These are phyloP conservation scores for Acropora tenuis DNA, from an alignment of 64 coral and sea anemone species.

Conservation along the genomic window DNA sequence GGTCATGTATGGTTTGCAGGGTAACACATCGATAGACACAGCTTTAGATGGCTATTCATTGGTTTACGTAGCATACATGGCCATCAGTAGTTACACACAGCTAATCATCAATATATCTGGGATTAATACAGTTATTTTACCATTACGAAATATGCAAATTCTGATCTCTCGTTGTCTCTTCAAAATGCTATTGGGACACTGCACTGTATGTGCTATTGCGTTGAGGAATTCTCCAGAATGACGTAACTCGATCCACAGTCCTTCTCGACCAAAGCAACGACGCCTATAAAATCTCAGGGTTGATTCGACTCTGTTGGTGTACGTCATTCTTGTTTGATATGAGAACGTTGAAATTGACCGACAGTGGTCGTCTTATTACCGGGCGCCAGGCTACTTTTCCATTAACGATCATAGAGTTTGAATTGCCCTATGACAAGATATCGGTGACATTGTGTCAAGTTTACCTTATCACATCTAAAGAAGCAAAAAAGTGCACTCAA, in stretches of 20 bases:
- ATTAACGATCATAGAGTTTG: constrained; percentile 56
- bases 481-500: not conserved
- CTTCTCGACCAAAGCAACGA: not conserved
- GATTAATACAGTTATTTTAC: too few relatives aligned
- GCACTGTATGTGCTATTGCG: not conserved
- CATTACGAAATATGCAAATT: too few relatives aligned
- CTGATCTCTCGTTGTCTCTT: too few relatives aligned
- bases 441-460: constrained; percentile 66
- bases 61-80: too few relatives aligned
- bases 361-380: constrained; percentile 72
- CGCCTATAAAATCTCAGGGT: not conserved
- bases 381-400: constrained; percentile 81
- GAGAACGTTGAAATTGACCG: not conserved
- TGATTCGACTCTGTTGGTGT: not conserved
- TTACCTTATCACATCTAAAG: constrained; percentile 52
- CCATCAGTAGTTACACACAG: too few relatives aligned
- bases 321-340: too few relatives aligned
- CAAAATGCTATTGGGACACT: too few relatives aligned
- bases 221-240: not conserved
- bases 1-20: too few relatives aligned
- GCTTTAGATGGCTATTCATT: too few relatives aligned
- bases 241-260: not conserved
- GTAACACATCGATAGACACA: too few relatives aligned
- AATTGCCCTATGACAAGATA: constrained; percentile 68
- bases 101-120: too few relatives aligned